Evolutionary conservation across 23 tunicate species (phyloP), one percentile per base, ranked within the genome.

Genomic region (Halocynthia aurantium): DNA sequence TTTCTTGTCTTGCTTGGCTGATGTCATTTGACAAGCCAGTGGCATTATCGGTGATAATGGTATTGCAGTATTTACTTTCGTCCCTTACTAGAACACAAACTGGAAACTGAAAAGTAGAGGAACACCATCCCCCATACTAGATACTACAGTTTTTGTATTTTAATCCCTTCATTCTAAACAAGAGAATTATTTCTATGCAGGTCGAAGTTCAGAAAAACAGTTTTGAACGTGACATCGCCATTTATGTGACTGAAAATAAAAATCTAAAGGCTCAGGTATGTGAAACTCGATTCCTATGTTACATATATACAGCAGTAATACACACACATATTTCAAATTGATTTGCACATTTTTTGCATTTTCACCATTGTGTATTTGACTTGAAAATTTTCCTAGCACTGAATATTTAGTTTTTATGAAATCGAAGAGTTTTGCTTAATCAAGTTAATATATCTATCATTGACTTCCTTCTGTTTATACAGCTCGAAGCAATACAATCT

Each of bases 201-300:
- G 70, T 86, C 22, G 52, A 70, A 69, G 68, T 76, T 31, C 85
- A 81, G 75, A 67, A 67, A 58, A 80, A 81, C 76, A 84, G 76
- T 55, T 81, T 72, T 69, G 85, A 86, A 76, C 22, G 80, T 58
- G 85, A 86, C 44, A 55, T 86, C 13, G 58, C 69, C 7, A 71
- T 76, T 20, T 86, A 86, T 61, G 61, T 62, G 18, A 57, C 77
- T 60, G 85, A 86, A 78, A 86, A 86, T 56, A 76, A 81, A 60
- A 54, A 5, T 68, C 67, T 86, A 4, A 75, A 86, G 51, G 67
- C 76, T 18, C 85, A 86, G 85, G 92, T 86, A 61, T 12, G 53
- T 17, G 12, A 67, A 7, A 8, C 8, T 15, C 8, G 8, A 7
- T 58, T 31, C 54, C 44, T 31, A 31, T 31, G 44, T 31, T 31